Percentiles rank a stretch among this genome's conserved stretches.
phyloP scores from a whole-genome alignment of 2,113 vertebrate genomes.

The Mus musculus region DNA sequence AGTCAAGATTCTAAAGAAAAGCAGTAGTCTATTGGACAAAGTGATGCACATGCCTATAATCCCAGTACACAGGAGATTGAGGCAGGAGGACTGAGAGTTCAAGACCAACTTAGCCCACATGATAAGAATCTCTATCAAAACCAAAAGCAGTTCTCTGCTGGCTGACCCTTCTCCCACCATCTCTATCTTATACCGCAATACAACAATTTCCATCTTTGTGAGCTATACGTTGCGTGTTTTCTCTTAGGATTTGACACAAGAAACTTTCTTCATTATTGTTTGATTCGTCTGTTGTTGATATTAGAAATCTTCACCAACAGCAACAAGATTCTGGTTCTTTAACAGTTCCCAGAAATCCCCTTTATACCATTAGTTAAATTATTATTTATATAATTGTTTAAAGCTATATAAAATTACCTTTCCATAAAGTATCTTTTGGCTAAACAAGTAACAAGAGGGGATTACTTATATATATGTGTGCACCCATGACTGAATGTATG shows the following conservation, averaged over 20 bases:
- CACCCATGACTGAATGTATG: neutral
- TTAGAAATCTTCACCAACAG: neutral
- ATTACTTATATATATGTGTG: neutral
- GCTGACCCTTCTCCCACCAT: neutral
- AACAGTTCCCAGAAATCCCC: neutral
- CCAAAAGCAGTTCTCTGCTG: neutral
- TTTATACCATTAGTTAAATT: neutral
- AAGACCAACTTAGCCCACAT: neutral
- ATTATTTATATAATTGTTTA: neutral
- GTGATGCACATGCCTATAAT: neutral
- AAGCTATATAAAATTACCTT: neutral
- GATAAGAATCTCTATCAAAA: neutral
- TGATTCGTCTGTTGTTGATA: neutral
- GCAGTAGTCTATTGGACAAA: neutral
- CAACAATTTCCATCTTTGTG: neutral
- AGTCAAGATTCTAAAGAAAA: neutral
- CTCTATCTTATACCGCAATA: neutral
- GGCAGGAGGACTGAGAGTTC: neutral
- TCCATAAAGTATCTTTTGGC: neutral
- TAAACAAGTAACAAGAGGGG: neutral
- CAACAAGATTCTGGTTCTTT: neutral
- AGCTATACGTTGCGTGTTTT: neutral
- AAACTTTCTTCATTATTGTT: neutral
- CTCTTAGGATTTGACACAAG: neutral
- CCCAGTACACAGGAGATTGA: neutral